These are phyloP conservation scores for Brachionus manjavacas DNA, from an alignment of 1,140 invertebrate species.

Conservation along the genomic window DNA sequence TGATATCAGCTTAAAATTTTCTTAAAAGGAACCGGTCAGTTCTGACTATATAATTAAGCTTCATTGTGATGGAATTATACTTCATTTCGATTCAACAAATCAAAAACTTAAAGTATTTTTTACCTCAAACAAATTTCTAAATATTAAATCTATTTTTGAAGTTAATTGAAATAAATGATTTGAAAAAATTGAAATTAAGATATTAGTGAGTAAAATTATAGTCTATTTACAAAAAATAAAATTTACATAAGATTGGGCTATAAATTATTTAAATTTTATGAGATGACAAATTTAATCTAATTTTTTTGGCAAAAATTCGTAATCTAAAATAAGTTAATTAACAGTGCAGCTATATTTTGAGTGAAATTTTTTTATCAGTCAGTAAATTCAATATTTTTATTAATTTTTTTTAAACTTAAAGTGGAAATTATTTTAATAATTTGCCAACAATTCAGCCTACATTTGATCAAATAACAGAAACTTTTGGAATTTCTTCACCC, in stretches of 20 bases:
- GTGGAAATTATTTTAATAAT: constrained; percentile 86
- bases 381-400: too few species aligned
- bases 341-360: too few species aligned
- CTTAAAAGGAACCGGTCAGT: constrained; percentile 17
- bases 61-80: constrained; percentile 11
- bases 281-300: too few species aligned
- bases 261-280: too few species aligned
- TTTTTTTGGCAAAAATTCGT: too few species aligned
- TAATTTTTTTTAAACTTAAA: constrained; percentile 59
- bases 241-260: too few species aligned
- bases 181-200: constrained; percentile 90
- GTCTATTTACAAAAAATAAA: too few species aligned
- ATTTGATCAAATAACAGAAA: constrained; percentile 93
- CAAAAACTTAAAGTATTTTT: constrained; percentile 34
- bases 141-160: constrained; percentile 44
- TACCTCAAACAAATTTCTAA: neutral
- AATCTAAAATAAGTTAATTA: too few species aligned
- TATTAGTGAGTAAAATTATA: constrained; percentile 71
- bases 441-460: constrained; percentile 80
- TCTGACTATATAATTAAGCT: constrained; percentile 34
- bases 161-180: constrained; percentile 91
- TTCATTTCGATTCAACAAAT: constrained; percentile 34
- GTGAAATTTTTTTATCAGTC: too few species aligned
- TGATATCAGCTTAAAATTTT: neutral
- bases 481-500: constrained; percentile 94